These are phyloP conservation scores for Drosophila azteca DNA, from an alignment of 1,140 invertebrate genomes.

Conservation along the genomic window DNA sequence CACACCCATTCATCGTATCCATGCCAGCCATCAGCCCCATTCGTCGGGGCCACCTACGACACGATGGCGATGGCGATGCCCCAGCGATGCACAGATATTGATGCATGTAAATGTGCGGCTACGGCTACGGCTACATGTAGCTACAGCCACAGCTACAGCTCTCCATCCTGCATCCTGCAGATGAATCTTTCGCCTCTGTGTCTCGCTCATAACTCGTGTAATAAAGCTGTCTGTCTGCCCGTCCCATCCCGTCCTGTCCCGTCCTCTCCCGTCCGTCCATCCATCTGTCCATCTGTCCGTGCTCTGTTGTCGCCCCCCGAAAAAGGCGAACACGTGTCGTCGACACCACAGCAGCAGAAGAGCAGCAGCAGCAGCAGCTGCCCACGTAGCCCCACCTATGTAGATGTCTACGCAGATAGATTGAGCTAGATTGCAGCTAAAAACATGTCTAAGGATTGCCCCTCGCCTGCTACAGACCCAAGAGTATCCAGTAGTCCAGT, in stretches of 20 bases:
- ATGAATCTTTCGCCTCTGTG: constrained; percentile 34
- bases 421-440: constrained; percentile 41
- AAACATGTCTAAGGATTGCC: not conserved
- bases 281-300: constrained; percentile 33
- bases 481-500: too few species aligned
- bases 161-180: constrained; percentile 20
- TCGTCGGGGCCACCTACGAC: not conserved
- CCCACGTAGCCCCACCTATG: constrained; percentile 53
- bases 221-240: constrained; percentile 38
- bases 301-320: constrained; percentile 12
- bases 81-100: constrained; percentile 1
- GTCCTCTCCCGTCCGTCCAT: constrained; percentile 4
- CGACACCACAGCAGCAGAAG: constrained; percentile 56
- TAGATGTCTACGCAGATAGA: constrained; percentile 50
- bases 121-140: not conserved
- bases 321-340: constrained; percentile 71
- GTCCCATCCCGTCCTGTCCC: not conserved
- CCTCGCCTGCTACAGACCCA: too few species aligned
- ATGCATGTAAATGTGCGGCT: constrained; percentile 17
- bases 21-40: constrained; percentile 14
- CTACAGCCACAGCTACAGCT: too few species aligned
- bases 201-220: constrained; percentile 44
- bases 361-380: constrained; percentile 35
- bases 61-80: too few species aligned
- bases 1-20: constrained; percentile 4